phyloP scores from a whole-genome alignment of 2,888 invertebrate genomes.

The Pandemis heparana region DNA sequence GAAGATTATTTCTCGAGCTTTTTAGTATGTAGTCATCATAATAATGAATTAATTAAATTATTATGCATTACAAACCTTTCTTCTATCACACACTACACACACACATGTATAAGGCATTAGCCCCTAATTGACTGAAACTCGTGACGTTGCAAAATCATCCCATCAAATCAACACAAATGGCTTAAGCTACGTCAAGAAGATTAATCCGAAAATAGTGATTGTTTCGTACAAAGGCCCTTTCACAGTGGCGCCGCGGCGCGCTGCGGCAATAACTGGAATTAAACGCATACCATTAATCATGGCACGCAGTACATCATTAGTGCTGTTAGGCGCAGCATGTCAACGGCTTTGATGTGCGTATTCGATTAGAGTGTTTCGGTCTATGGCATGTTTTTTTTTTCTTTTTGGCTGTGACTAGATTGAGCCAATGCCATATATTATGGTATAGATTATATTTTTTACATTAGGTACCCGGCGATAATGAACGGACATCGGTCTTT shows the following conservation, averaged over 20 bases:
- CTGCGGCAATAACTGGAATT: conserved; percentile 71
- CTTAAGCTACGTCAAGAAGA: conserved; percentile 44
- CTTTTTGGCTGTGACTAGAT: too few species aligned
- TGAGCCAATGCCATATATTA: too few species aligned
- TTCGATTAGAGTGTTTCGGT: conserved; percentile 10
- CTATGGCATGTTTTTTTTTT: too few species aligned
- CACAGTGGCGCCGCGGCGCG: conserved; percentile 57
- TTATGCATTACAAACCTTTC: background rate
- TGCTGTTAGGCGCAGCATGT: conserved; percentile 51
- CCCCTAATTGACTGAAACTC: conserved; percentile 22
- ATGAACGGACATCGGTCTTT: too few species aligned
- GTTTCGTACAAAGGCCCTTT: conserved; percentile 52
- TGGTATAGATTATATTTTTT: too few species aligned
- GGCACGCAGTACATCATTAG: conserved; percentile 61
- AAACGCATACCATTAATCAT: conserved; percentile 69
- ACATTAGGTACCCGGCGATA: too few species aligned
- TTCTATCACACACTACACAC: background rate
- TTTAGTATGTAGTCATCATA: too few species aligned
- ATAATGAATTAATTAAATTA: background rate
- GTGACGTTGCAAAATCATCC: conserved; percentile 39
- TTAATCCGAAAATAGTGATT: conserved; percentile 49
- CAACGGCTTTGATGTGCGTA: conserved; percentile 30
- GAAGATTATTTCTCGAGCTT: background rate
- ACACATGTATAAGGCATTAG: background rate
- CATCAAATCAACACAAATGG: conserved; percentile 46